Percentiles rank a stretch among this genome's conserved stretches.
Conservation (phyloP, 2,888 invertebrate species). For the Nomada hirtipes region DNA sequence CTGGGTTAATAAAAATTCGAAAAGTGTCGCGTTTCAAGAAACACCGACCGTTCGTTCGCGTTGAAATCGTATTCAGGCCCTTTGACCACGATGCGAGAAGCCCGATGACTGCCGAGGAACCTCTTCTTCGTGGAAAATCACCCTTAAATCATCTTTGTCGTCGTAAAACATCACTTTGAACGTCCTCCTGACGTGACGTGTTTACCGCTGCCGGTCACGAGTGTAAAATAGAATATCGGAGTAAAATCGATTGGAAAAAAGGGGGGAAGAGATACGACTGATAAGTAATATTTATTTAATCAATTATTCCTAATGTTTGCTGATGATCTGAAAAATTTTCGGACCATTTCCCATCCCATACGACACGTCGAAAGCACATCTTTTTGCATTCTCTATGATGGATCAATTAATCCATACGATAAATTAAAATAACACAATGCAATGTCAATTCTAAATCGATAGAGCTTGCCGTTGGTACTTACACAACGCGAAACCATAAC, state of each 20-base stretch:
- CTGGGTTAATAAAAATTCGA: constrained; percentile 74
- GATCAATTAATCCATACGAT: too few species aligned
- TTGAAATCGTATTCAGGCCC: constrained; percentile 9
- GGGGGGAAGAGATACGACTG: neutral
- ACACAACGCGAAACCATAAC: too few species aligned
- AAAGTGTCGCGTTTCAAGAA: constrained; percentile 68
- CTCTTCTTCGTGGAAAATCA: constrained; percentile 41
- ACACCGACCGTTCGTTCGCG: constrained; percentile 39
- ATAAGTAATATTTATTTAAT: too few species aligned
- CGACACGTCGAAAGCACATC: too few species aligned
- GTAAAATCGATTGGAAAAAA: neutral
- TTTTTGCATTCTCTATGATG: too few species aligned
- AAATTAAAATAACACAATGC: too few species aligned
- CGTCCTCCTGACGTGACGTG: constrained; percentile 1
- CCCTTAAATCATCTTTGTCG: constrained; percentile 46
- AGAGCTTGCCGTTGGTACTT: too few species aligned
- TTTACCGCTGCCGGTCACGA: neutral
- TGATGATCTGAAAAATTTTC: too few species aligned
- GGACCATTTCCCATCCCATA: too few species aligned
- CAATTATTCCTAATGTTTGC: too few species aligned
- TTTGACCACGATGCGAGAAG: constrained; percentile 29
- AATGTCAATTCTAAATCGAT: too few species aligned
- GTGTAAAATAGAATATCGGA: neutral
- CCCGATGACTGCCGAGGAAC: constrained; percentile 25
- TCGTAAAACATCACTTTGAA: constrained; percentile 39